Percentiles rank a stretch among this genome's conserved stretches.
These are phyloP conservation scores for Drepana falcataria DNA, from an alignment of 2,888 invertebrate species.

Conservation along the genomic window DNA sequence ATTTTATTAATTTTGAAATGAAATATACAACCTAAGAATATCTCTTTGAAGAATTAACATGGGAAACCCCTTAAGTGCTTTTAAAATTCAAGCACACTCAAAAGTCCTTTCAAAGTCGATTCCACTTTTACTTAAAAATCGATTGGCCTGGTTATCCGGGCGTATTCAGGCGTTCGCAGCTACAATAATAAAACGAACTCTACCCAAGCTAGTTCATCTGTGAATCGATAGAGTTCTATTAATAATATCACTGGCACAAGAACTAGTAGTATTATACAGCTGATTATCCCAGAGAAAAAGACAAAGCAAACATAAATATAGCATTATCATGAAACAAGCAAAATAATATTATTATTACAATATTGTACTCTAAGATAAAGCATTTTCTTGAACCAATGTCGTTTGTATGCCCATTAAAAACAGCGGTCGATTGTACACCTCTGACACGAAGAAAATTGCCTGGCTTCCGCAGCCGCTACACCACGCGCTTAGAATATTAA, in stretches of 20 bases:
- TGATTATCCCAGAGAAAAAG: too few species aligned
- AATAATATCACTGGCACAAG: background rate
- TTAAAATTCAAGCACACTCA: conserved; percentile 15
- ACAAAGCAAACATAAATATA: too few species aligned
- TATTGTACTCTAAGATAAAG: background rate
- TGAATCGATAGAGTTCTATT: background rate
- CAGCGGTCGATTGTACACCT: background rate
- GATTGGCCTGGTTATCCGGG: conserved; percentile 35
- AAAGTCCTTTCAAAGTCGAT: conserved; percentile 18
- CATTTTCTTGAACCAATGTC: background rate
- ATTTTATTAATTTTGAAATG: too few species aligned
- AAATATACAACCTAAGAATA: background rate
- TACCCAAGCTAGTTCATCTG: background rate
- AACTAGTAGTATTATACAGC: background rate
- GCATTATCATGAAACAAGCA: background rate
- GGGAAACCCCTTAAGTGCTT: background rate
- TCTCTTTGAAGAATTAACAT: background rate
- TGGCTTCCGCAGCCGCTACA: conserved; percentile 17
- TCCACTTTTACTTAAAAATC: conserved; percentile 32
- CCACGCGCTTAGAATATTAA: conserved; percentile 26
- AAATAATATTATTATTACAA: background rate
- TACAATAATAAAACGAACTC: conserved; percentile 32
- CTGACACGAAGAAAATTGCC: conserved; percentile 16
- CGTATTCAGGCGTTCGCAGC: conserved; percentile 33
- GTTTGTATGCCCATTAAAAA: background rate